phyloP scores from a whole-genome alignment of 1,140 invertebrate genomes.

The Brachionus koreanus region DNA sequence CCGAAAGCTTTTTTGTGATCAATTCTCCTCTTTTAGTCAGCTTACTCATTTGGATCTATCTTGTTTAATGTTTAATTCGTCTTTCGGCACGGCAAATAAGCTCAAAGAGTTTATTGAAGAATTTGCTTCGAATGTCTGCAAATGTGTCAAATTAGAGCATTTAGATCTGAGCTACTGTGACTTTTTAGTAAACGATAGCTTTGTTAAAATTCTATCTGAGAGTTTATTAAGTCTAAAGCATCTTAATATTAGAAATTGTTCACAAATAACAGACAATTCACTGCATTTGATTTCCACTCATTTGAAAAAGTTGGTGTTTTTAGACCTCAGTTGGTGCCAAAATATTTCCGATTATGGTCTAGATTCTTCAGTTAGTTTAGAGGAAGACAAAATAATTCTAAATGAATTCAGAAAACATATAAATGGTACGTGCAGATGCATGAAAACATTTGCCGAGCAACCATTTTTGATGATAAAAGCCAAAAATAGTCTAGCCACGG shows the following conservation, averaged over 20 bases:
- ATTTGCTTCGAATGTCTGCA: not conserved
- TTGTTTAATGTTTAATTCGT: not conserved
- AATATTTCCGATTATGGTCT: slow-evolving; percentile 24
- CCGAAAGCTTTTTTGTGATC: not conserved
- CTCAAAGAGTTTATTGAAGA: slow-evolving; percentile 7
- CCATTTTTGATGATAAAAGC: slow-evolving; percentile 34
- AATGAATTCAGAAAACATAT: slow-evolving; percentile 35
- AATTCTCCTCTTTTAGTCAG: not conserved
- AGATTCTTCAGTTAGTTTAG: not conserved
- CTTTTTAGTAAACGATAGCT: slow-evolving; percentile 24
- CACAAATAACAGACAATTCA: slow-evolving; percentile 22
- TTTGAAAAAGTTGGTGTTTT: slow-evolving; percentile 5
- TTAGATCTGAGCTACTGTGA: slow-evolving; percentile 38
- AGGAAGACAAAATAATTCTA: not conserved
- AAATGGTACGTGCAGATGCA: not conserved
- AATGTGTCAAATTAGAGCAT: not conserved
- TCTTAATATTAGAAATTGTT: slow-evolving; percentile 35
- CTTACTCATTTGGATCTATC: slow-evolving; percentile 22
- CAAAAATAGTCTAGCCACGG: not conserved
- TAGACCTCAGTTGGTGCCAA: slow-evolving; percentile 39
- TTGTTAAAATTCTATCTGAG: not conserved
- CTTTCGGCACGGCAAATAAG: not conserved
- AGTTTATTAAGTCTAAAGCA: not conserved
- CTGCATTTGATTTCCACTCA: not conserved
- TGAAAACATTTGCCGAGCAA: not conserved